Base-by-base conservation (phyloP, 2,113 vertebrate species). In the Atrichornis clamosus region DNA sequence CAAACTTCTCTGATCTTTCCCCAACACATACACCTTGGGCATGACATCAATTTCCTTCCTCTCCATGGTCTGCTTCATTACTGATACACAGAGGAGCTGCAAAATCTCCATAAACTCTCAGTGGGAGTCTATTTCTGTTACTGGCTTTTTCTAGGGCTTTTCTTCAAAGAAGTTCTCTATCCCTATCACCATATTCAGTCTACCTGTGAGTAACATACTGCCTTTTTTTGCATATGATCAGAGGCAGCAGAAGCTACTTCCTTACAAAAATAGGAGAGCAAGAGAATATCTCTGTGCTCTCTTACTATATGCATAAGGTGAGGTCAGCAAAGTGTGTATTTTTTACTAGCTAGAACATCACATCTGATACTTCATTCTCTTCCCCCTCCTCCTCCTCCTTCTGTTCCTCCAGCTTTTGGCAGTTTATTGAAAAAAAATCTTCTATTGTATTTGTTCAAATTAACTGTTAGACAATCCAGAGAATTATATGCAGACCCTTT, bases 161-260 rank as follows among this genome's bases (percentile, higher is more conserved):
- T 93, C 85, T 88, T 94, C 76, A 90, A 90, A 92, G 70, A 74
- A 77, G 35, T 7, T 58, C 49, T 94, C 62, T 88, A 35, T 77
- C 67, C 19, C 37, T 82, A 53, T 39, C 33, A 44, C 42, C 49
- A 63, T 13, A 83, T 67, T 92, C 72, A 67, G 42, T n/a, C 82
- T 92, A 35, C 44, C 76, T 82, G 39, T 59, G 35, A 92, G 86
- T 74, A 87, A 64, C 44, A 47, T 10, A 33, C 39, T 85, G 23
- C 26, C 52, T 65, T 86, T 90, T 80, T 41, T 74, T 63, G 64
- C 39, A 44, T 50, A 56, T 37, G 82, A 96, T 80, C 78, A 90
- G 75, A 93, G 42, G 35, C 24, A 91, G 33, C n/a, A 86, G 68
- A 87, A 89, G 59, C 24, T 63, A 72, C 17, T 67, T 88, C 41